Evolutionary conservation across 2,797 vertebrate species (phyloP).

Genomic region (Paramormyrops hopkinsi): DNA sequence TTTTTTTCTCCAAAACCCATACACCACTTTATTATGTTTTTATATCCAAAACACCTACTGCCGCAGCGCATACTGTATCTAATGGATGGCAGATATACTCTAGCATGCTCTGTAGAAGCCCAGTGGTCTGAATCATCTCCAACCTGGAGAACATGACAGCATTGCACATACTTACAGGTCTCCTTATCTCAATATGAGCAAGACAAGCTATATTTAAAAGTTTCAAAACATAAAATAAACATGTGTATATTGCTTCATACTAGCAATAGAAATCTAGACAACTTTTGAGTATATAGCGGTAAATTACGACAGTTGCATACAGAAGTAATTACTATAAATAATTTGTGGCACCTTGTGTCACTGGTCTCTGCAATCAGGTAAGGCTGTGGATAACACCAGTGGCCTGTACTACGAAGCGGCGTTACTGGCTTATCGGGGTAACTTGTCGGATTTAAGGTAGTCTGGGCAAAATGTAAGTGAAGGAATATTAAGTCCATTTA

Average conservation of each 20-base stretch:
- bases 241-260: not conserved
- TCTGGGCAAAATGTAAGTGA: too few relatives aligned
- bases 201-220: not conserved
- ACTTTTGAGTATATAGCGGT: not conserved
- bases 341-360: not conserved
- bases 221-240: not conserved
- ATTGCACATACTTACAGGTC: not conserved
- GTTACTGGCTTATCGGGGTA: too few relatives aligned
- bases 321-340: not conserved
- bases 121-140: not conserved
- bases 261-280: not conserved
- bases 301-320: not conserved
- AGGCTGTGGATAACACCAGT: not conserved
- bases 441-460: too few relatives aligned
- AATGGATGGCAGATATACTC: not conserved
- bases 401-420: too few relatives aligned
- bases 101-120: not conserved
- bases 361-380: not conserved
- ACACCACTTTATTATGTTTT: not conserved
- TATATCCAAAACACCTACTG: not conserved
- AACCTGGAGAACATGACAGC: not conserved
- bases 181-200: not conserved
- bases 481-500: too few relatives aligned
- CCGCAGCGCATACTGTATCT: not conserved
- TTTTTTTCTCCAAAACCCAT: not conserved